Conservation (phyloP, 2,113 vertebrate genomes). For the Seriola rivoliana region DNA sequence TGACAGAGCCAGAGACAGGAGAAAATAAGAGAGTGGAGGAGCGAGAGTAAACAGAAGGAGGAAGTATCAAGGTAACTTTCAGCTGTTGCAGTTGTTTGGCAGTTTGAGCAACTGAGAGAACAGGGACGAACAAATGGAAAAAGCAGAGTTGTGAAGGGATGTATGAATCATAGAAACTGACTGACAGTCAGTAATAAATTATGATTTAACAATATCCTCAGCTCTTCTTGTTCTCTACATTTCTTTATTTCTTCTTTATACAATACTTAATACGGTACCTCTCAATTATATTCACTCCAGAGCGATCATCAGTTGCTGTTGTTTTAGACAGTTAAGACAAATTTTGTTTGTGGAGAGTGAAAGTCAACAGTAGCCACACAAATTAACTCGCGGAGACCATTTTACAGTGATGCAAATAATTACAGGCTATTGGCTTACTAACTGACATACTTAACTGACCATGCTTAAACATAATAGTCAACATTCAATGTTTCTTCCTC, state of each 20-base stretch:
- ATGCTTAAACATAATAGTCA: background rate
- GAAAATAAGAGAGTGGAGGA: slow-evolving; percentile 21
- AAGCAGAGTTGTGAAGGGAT: background rate
- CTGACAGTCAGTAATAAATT: background rate
- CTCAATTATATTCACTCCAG: background rate
- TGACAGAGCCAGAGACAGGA: slow-evolving; percentile 4
- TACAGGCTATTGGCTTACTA: background rate
- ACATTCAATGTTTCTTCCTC: slow-evolving; percentile 3
- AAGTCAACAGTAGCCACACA: background rate
- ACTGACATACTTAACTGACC: background rate
- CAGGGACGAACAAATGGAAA: background rate
- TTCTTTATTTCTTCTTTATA: background rate
- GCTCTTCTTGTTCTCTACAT: background rate
- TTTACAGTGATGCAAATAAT: slow-evolving; percentile 23
- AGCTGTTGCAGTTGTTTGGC: background rate
- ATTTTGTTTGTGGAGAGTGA: background rate
- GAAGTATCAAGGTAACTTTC: slow-evolving; percentile 55
- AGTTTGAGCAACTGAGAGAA: background rate
- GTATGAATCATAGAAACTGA: slow-evolving; percentile 8
- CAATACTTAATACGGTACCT: background rate
- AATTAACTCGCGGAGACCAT: background rate
- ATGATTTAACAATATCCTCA: background rate
- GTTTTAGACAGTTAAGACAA: background rate
- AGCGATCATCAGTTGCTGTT: slow-evolving; percentile 20
- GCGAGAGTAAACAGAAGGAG: slow-evolving; percentile 26